These are phyloP conservation scores for Esox lucius DNA, from an alignment of 2,797 vertebrate species.

Conservation along the genomic window DNA sequence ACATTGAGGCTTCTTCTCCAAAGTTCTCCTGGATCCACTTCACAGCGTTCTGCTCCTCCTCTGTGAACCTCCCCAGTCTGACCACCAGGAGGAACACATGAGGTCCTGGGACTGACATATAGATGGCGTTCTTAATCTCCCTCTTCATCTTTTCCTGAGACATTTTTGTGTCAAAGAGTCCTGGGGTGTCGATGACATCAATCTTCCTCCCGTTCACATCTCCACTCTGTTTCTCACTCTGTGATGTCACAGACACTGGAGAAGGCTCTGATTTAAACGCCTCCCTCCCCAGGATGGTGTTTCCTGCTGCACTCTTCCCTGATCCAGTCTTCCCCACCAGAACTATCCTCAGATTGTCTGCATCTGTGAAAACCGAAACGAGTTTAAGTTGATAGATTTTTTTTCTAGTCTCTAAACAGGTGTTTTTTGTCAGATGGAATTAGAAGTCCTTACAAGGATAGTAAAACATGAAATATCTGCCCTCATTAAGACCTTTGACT, in stretches of 20 bases:
- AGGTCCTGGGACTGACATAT: constrained; percentile 69
- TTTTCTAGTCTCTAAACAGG: too few species aligned
- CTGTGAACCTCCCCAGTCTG: constrained; percentile 66
- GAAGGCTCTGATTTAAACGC: constrained; percentile 65
- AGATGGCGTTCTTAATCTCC: constrained; percentile 65
- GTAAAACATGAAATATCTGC: too few species aligned
- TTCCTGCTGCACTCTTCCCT: constrained; percentile 72
- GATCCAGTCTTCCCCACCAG: constrained; percentile 73
- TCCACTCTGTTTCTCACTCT: constrained; percentile 47
- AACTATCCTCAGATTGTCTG: constrained; percentile 59
- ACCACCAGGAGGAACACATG: constrained; percentile 72
- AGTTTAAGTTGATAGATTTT: too few species aligned
- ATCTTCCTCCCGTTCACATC: constrained; percentile 55
- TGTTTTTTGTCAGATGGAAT: too few species aligned
- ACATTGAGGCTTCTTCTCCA: constrained; percentile 67
- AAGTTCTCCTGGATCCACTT: constrained; percentile 75
- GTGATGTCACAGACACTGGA: constrained; percentile 60
- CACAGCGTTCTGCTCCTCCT: constrained; percentile 66
- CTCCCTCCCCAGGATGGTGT: constrained; percentile 67
- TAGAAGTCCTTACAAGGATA: too few species aligned
- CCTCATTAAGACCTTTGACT: too few species aligned
- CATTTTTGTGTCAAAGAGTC: constrained; percentile 67
- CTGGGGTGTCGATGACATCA: constrained; percentile 70
- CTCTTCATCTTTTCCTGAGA: constrained; percentile 57
- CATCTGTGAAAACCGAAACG: not conserved